These are phyloP conservation scores for Apodemus sylvaticus DNA, from an alignment of 2,113 vertebrate species.

Conservation along the genomic window DNA sequence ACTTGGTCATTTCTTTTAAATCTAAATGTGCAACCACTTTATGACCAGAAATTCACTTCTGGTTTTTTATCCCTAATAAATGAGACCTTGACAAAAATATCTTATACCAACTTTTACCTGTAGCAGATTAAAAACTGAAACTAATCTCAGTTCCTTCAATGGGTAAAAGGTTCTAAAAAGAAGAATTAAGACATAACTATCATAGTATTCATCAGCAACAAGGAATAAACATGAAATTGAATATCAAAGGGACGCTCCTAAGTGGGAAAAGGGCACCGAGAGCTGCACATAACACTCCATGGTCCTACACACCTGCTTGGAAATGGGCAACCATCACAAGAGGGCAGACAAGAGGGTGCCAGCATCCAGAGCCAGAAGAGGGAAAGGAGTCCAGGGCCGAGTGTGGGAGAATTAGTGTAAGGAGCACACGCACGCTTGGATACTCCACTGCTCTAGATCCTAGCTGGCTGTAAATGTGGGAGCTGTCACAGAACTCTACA, in stretches of 20 bases:
- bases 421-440: background rate
- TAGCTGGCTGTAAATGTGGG: background rate
- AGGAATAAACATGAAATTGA: background rate
- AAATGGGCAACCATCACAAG: slow-evolving; percentile 14
- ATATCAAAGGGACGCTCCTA: background rate
- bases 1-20: background rate
- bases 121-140: background rate
- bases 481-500: background rate
- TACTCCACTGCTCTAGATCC: background rate
- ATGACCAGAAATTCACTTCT: background rate
- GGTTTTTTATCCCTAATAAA: background rate
- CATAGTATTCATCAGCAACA: background rate
- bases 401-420: background rate
- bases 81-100: background rate
- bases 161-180: background rate
- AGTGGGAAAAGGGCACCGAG: background rate
- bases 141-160: background rate
- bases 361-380: background rate
- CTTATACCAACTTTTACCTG: background rate
- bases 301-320: background rate
- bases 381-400: background rate
- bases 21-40: background rate
- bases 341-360: background rate
- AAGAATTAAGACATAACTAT: background rate
- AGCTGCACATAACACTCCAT: background rate